These are phyloP conservation scores for Aspidiotus rigidus DNA, from an alignment of 2,888 invertebrate genomes.

Conservation along the genomic window DNA sequence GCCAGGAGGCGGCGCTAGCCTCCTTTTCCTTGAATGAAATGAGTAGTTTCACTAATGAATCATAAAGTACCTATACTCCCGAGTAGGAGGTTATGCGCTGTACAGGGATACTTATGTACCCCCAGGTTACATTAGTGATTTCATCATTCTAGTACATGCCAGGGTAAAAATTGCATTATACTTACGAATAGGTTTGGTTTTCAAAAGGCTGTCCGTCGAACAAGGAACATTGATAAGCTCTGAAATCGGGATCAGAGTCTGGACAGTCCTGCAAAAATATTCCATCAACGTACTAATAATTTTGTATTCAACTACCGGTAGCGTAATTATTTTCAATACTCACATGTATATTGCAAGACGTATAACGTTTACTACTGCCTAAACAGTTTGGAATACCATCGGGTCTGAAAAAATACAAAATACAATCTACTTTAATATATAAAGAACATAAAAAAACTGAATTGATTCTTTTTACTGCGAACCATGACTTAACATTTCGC, in stretches of 20 bases:
- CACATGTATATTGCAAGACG: constrained; percentile 83
- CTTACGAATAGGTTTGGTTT: constrained; percentile 70
- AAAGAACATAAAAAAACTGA: too few relatives aligned
- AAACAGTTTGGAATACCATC: constrained; percentile 57
- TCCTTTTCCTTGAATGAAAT: too few relatives aligned
- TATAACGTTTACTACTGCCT: constrained; percentile 73
- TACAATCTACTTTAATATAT: too few relatives aligned
- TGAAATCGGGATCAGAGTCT: constrained; percentile 65
- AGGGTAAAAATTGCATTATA: constrained; percentile 38
- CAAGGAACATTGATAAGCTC: constrained; percentile 79
- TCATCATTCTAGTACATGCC: too few relatives aligned
- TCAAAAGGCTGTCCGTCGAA: constrained; percentile 74
- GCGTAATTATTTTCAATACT: constrained; percentile 37
- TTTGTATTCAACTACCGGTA: background rate
- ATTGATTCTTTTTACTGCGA: too few relatives aligned
- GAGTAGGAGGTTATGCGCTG: too few relatives aligned
- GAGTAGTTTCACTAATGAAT: too few relatives aligned
- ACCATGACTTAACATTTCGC: too few relatives aligned
- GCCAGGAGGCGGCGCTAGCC: too few relatives aligned
- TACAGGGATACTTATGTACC: too few relatives aligned
- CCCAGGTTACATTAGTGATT: background rate
- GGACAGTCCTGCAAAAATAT: constrained; percentile 61
- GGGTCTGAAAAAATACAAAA: constrained; percentile 46
- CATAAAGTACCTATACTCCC: too few relatives aligned
- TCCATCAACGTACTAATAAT: background rate